A percentile compares a stretch with the other conserved stretches of the same genome.
Conservation (phyloP, 1,140 invertebrate genomes). For the Megalopta genalis region DNA sequence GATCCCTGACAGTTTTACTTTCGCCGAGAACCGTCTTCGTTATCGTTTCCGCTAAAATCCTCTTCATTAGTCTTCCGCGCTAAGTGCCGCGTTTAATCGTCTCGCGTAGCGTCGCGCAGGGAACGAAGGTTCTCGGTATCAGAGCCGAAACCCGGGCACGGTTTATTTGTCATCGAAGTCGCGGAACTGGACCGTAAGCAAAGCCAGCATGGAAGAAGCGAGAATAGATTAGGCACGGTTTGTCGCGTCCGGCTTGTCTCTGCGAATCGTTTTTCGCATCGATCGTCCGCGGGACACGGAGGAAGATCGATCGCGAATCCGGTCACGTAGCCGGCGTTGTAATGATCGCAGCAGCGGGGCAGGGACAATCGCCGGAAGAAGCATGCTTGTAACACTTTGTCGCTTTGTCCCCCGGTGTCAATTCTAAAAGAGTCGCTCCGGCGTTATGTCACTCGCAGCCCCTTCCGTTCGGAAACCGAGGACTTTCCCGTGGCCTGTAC, state of each 20-base stretch:
- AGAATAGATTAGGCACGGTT: not conserved
- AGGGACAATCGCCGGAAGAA: constrained; percentile 44
- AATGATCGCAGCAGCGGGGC: constrained; percentile 17
- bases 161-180: not conserved
- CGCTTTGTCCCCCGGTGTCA: constrained; percentile 33
- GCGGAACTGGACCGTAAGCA: not conserved
- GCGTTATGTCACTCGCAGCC: constrained; percentile 28
- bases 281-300: constrained; percentile 1
- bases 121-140: not conserved
- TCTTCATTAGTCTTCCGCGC: too few relatives aligned
- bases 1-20: too few relatives aligned
- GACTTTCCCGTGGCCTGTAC: not conserved
- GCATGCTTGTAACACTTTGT: constrained; percentile 46
- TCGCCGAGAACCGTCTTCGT: too few relatives aligned
- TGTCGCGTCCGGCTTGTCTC: not conserved
- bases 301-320: constrained; percentile 31
- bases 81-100: too few relatives aligned
- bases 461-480: constrained; percentile 6
- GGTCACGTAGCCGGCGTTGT: constrained; percentile 36
- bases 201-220: not conserved
- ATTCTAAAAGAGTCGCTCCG: constrained; percentile 31
- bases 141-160: not conserved
- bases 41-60: too few relatives aligned
- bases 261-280: constrained; percentile 9
- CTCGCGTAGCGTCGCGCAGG: not conserved